Conservation (phyloP, 2,888 invertebrate genomes). For the Euproctis similis region DNA sequence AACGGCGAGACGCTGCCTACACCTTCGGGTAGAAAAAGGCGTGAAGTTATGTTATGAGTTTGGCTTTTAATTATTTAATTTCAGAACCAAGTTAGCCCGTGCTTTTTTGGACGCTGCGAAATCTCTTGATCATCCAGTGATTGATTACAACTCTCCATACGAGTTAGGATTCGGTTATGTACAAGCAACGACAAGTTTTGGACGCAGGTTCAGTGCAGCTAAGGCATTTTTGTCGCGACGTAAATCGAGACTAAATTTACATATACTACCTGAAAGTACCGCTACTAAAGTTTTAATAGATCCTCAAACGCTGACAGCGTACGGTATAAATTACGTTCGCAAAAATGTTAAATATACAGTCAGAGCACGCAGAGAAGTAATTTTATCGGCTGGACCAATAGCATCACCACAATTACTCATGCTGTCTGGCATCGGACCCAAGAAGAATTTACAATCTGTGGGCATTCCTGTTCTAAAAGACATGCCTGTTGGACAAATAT, state of each 20-base stretch:
- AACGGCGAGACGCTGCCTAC: too few species aligned
- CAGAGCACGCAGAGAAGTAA: conserved; percentile 84
- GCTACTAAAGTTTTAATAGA: conserved; percentile 82
- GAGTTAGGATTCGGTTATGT: conserved; percentile 80
- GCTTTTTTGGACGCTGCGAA: conserved; percentile 78
- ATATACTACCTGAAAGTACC: conserved; percentile 78
- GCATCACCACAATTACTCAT: conserved; percentile 93
- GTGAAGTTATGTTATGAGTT: too few species aligned
- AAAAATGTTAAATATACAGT: conserved; percentile 63
- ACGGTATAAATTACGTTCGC: conserved; percentile 80
- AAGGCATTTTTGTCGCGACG: conserved; percentile 79
- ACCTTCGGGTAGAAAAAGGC: too few species aligned
- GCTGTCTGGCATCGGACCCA: conserved; percentile 84
- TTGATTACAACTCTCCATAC: conserved; percentile 81
- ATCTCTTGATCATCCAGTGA: conserved; percentile 78
- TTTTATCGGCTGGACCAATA: conserved; percentile 90
- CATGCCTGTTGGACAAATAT: conserved; percentile 79
- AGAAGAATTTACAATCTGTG: conserved; percentile 65
- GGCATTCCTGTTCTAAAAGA: conserved; percentile 77
- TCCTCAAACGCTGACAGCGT: conserved; percentile 75
- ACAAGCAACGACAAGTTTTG: conserved; percentile 76
- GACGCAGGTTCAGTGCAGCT: conserved; percentile 80
- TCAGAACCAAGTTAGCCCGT: conserved; percentile 51
- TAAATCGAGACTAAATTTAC: conserved; percentile 78
- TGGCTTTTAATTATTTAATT: conserved; percentile 10